Conservation (phyloP, 2,113 vertebrate genomes). For the Spea bombifrons region DNA sequence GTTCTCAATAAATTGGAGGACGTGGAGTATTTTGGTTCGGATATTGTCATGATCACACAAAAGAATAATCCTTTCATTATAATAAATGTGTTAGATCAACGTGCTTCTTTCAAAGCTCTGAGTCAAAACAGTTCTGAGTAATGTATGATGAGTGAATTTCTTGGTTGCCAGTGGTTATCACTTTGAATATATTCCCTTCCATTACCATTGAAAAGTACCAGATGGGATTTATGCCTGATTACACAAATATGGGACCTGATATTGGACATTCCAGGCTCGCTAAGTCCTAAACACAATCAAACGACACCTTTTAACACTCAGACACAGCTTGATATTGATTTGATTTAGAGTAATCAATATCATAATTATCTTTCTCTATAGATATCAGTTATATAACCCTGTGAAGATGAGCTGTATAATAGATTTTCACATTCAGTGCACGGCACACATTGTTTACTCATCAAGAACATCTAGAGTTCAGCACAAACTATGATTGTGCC, state of each 20-base stretch:
- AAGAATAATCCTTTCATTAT: not conserved
- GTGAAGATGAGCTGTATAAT: not conserved
- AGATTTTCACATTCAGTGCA: slow-evolving; percentile 16
- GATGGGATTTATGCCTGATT: slow-evolving; percentile 15
- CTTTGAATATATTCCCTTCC: not conserved
- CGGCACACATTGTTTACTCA: slow-evolving; percentile 5
- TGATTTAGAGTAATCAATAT: slow-evolving; percentile 33
- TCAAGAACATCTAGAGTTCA: not conserved
- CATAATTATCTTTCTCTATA: slow-evolving; percentile 11
- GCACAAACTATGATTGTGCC: no score
- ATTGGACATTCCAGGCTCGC: slow-evolving; percentile 14
- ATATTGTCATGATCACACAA: not conserved
- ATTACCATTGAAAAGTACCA: slow-evolving; percentile 15
- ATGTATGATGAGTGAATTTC: not conserved
- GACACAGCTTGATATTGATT: slow-evolving; percentile 20
- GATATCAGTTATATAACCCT: not conserved
- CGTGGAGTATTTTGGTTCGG: not conserved
- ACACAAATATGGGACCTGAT: slow-evolving; percentile 8
- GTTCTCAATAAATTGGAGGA: not conserved
- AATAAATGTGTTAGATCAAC: not conserved
- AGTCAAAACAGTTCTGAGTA: slow-evolving; percentile 1
- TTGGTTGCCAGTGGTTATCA: not conserved
- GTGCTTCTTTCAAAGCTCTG: not conserved
- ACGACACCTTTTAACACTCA: slow-evolving; percentile 4
- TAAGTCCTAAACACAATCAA: slow-evolving; percentile 14